phyloP scores from a whole-genome alignment of 35 echinoderm and acorn worm species.

The Apostichopus japonicus region DNA sequence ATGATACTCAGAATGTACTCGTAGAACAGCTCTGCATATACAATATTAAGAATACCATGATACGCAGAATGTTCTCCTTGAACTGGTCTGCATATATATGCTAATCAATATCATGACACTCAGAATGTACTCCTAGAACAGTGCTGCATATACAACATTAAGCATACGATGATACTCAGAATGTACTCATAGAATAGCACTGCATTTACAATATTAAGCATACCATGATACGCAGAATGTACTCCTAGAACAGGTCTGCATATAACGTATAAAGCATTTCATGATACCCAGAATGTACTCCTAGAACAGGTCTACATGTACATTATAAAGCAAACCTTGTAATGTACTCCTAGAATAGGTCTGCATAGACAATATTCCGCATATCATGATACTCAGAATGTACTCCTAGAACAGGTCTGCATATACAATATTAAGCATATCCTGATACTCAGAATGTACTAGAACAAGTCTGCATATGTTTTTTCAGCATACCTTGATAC shows the following conservation, averaged over 20 bases:
- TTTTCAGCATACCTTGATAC: slow-evolving; percentile 68
- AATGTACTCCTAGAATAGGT: neutral
- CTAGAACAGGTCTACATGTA: neutral
- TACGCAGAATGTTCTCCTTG: neutral
- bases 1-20: neutral
- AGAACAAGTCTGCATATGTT: neutral
- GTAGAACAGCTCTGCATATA: slow-evolving; percentile 58
- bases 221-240: neutral
- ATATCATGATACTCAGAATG: neutral
- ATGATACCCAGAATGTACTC: slow-evolving; percentile 59
- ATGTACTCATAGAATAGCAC: neutral
- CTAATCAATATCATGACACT: slow-evolving; percentile 62
- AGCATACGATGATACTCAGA: neutral
- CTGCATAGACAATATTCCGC: neutral
- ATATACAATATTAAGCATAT: neutral
- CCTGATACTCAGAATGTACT: slow-evolving; percentile 27
- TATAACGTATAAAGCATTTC: neutral
- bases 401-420: slow-evolving; percentile 67
- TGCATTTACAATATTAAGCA: neutral
- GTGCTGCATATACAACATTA: slow-evolving; percentile 16
- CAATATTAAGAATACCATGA: neutral
- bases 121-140: slow-evolving; percentile 68
- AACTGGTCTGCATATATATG: slow-evolving; percentile 50
- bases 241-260: slow-evolving; percentile 68
- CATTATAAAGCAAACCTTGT: neutral